Percentiles rank a stretch among this genome's conserved stretches.
These are phyloP conservation scores for Drosophila colorata DNA, from an alignment of 2,888 invertebrate genomes.

Conservation along the genomic window DNA sequence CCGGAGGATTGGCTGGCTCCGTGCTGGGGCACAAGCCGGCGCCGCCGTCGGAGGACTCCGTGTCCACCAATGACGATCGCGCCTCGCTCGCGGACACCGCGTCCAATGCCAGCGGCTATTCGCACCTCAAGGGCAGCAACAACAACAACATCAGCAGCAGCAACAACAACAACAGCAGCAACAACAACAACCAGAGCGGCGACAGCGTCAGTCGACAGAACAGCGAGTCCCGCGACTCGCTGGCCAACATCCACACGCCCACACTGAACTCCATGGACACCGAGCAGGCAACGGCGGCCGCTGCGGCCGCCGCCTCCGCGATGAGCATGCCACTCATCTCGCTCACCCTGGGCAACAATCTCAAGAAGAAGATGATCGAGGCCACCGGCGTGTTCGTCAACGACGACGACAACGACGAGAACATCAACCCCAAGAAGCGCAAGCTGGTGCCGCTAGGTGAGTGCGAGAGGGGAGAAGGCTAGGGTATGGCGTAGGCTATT, in stretches of 20 bases:
- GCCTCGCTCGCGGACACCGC: slow-evolving; percentile 92
- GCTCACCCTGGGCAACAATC: slow-evolving; percentile 84
- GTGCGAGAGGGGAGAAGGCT: no score
- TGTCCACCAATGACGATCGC: slow-evolving; percentile 83
- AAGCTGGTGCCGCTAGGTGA: slow-evolving; percentile 92
- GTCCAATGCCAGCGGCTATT: slow-evolving; percentile 85
- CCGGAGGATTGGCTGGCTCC: background rate
- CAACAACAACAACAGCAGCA: slow-evolving; percentile 16
- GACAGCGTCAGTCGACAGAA: slow-evolving; percentile 71
- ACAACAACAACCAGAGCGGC: slow-evolving; percentile 4
- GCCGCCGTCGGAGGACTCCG: slow-evolving; percentile 74
- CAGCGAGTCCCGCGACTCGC: slow-evolving; percentile 83
- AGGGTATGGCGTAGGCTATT: no score
- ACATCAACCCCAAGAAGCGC: slow-evolving; percentile 88
- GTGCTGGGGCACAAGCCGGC: slow-evolving; percentile 5
- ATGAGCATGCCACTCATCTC: slow-evolving; percentile 85
- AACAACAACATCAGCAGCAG: slow-evolving; percentile 51
- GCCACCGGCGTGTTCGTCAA: slow-evolving; percentile 94
- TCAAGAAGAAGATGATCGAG: slow-evolving; percentile 89
- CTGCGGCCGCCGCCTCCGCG: slow-evolving; percentile 39
- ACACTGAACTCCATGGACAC: slow-evolving; percentile 50
- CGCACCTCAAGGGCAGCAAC: slow-evolving; percentile 56
- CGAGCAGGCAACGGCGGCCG: slow-evolving; percentile 37
- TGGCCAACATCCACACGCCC: slow-evolving; percentile 65
- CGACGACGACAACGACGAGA: slow-evolving; percentile 90